Base-by-base conservation (phyloP, 1,140 invertebrate genomes). In the Eufriesea mexicana region DNA sequence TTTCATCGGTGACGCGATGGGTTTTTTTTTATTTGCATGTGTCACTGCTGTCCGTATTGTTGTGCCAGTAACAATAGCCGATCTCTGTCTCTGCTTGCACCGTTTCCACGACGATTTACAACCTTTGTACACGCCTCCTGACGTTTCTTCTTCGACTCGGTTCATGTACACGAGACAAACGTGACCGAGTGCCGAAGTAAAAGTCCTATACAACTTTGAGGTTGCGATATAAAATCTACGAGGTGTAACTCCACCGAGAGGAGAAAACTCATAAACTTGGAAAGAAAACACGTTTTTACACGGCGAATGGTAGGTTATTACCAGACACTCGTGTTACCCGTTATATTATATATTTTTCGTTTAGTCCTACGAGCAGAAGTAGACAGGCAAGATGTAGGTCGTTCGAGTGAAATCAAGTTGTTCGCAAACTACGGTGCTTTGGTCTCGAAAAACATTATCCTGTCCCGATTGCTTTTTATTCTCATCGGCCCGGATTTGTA, bases 331-430 rank as follows among this genome's bases (percentile, higher is more conserved):
- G 51, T 12, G 35, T 78, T 68, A 62, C 47, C 42, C 28, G 67
- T 72, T 79, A 72, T 47, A 4, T 14, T 14, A 25, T 14, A 49
- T 35, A 78, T 80, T 73, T 73, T 73, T 72, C 55, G 59, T 72
- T 35, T 49, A 55, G 7, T 49, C 18, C 16, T 64, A 35, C 14
- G 18, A 35, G 7, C 0, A 51, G 10, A 54, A 54, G 18, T 57
- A 25, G n/a, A 51, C 47, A 28, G 59, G 8, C 5, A 45, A 28
- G 47, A 75, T 76, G 51, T 82, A 57, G 72, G 72, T 76, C 79
- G 62, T 66, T 59, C 12, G 47, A 75, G 79, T 49, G 71, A 75
- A 75, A 75, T 67, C 79, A 57, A 75, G 62, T 42, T 47, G 49
- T 23, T 62, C 7, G 25, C 42, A 20, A 68, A 68, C 10, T n/a